phyloP scores from a whole-genome alignment of 23 tunicate genomes.

The Ciona savignyi region DNA sequence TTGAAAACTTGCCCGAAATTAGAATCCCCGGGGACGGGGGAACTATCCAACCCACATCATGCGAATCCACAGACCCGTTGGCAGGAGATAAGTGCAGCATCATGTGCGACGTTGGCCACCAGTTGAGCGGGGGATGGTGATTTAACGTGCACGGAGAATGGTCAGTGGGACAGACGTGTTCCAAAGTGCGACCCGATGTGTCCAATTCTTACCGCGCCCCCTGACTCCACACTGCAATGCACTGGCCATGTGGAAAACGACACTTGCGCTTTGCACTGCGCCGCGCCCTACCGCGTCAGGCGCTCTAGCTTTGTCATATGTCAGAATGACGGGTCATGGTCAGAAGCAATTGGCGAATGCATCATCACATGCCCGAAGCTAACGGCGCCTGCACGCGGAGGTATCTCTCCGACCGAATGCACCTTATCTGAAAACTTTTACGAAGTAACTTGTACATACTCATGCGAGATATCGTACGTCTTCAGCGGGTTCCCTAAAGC shows the following conservation, averaged over 20 bases:
- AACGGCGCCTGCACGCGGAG: neutral
- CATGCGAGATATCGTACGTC: neutral
- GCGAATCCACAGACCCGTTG: neutral
- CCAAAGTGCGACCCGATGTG: neutral
- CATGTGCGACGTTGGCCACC: neutral
- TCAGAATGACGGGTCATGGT: neutral
- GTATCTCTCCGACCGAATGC: neutral
- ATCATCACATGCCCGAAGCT: neutral
- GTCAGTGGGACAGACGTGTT: neutral
- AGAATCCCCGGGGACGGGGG: neutral
- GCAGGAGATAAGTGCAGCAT: neutral
- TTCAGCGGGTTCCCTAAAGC: neutral
- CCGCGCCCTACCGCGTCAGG: neutral
- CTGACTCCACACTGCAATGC: neutral
- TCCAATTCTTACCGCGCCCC: neutral
- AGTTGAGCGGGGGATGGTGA: neutral
- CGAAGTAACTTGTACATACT: neutral
- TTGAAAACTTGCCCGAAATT: neutral
- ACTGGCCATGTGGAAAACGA: neutral
- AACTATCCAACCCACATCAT: neutral
- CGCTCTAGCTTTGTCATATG: neutral
- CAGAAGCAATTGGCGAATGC: neutral
- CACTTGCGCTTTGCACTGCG: neutral
- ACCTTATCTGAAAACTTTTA: neutral
- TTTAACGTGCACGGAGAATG: conserved; percentile 8